Conservation (phyloP, 1,140 invertebrate genomes). For the Cyclina sinensis region DNA sequence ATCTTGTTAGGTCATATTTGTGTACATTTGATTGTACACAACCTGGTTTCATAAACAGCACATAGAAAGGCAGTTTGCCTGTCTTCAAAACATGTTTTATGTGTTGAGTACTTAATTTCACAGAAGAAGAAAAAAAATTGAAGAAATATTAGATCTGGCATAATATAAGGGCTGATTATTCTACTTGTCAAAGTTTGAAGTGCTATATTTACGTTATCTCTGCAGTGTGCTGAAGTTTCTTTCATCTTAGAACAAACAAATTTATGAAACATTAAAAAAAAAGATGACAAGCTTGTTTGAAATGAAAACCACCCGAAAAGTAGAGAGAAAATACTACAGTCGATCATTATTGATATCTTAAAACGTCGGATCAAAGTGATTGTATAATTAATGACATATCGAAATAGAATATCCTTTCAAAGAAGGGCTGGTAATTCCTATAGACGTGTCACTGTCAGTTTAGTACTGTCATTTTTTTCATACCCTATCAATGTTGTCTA, state of each 20-base stretch:
- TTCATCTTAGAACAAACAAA: conserved; percentile 3
- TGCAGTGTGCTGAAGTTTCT: background rate
- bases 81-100: too few species aligned
- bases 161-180: conserved; percentile 1
- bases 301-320: conserved; percentile 2
- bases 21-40: too few species aligned
- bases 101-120: background rate
- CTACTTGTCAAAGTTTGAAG: conserved; percentile 17
- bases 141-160: conserved; percentile 20
- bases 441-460: conserved; percentile 37
- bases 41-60: too few species aligned
- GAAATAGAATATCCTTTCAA: conserved; percentile 32
- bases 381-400: conserved; percentile 1
- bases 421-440: conserved; percentile 7
- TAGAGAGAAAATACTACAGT: conserved; percentile 1
- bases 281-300: conserved; percentile 1
- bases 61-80: too few species aligned
- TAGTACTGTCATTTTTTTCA: conserved; percentile 18
- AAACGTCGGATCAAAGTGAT: conserved; percentile 10
- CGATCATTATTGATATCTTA: background rate
- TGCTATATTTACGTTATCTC: background rate
- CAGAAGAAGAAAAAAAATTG: background rate
- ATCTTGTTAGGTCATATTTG: too few species aligned
- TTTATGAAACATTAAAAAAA: background rate
- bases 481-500: conserved; percentile 46